Percentiles rank a stretch among this genome's conserved stretches.
Evolutionary conservation across 2,113 vertebrate species (phyloP).

Genomic region (Albula glossodonta): DNA sequence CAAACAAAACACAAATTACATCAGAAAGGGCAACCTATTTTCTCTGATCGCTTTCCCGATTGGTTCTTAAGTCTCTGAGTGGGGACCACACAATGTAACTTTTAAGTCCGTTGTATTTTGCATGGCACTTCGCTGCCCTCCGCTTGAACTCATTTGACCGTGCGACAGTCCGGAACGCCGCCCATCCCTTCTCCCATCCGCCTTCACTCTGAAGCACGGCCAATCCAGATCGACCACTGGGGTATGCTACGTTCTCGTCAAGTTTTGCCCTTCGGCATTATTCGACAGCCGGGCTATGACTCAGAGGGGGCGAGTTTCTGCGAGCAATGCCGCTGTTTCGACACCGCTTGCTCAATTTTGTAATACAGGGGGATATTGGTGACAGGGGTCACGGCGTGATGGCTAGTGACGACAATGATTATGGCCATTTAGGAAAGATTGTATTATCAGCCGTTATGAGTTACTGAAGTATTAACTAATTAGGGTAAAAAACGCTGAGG

Average conservation of each 20-base stretch:
- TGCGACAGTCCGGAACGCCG: not conserved
- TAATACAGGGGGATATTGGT: not conserved
- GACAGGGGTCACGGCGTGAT: not conserved
- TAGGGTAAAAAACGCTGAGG: not conserved
- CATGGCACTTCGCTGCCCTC: not conserved
- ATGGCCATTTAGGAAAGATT: not conserved
- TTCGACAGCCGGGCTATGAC: constrained; percentile 40
- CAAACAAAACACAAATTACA: not conserved
- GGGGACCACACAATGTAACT: not conserved
- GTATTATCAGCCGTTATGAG: not conserved
- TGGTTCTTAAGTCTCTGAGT: not conserved
- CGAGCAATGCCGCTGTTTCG: not conserved
- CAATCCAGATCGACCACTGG: constrained; percentile 39
- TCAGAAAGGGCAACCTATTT: not conserved
- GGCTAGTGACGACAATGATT: not conserved
- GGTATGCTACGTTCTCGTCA: constrained; percentile 30
- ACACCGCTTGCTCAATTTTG: not conserved
- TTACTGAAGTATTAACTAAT: too few species aligned
- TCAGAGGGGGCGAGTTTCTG: not conserved
- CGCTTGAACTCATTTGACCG: too few species aligned
- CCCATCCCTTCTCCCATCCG: not conserved
- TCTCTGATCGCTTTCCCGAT: not conserved
- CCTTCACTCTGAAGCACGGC: not conserved
- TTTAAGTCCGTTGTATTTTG: not conserved
- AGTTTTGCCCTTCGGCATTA: not conserved